Evolutionary conservation across 2,888 invertebrate species (phyloP), one percentile per base, ranked within the genome.

Genomic region (Meganola albula): DNA sequence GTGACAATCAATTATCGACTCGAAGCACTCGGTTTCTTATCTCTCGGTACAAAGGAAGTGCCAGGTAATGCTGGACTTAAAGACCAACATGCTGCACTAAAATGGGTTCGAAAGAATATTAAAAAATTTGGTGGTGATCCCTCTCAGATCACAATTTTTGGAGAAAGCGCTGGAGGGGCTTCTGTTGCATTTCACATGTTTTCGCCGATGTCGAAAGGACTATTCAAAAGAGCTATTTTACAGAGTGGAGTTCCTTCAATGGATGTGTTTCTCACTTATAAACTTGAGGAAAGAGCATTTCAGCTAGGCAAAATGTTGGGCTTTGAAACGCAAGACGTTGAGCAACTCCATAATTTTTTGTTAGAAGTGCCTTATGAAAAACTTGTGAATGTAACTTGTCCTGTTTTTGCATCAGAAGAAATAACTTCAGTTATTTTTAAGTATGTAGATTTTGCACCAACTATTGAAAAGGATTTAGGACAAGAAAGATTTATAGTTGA

Each of bases 41-140:
- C 63, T 20, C 36, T 67, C 1, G 61, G 59, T 12, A 52, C 39
- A 0, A 33, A 54, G 34, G 62, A 64, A 11, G 64, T 61, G 5
- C 61, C 68, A 10, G 69, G 69, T 8, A 70, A 70, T 31, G 62
- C 65, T 9, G 69, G 59, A 0, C 35, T 70, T 24, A 66, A 68
- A 34, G 69, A 70, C 34, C 68, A 67, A 40, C 53, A 63, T 1
- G 47, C 52, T 12, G 69, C 64, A 3, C 38, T 69, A 2, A 53
- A 42, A 34, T 70, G 69, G 69, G 55, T 68, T 0, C 42, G 53
- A 22, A 51, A 46, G 10, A 64, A 64, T 12, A 61, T 64, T 9
- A 31, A 42, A 1, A 28, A 51, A 13, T 63, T 64, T 18, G 60
- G 62, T 10, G 64, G 64, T 3, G 55, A 62, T 38, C 48, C 61